A percentile compares a stretch with the other conserved stretches of the same genome.
These are phyloP conservation scores for Helleia helle DNA, from an alignment of 2,888 invertebrate genomes.

Conservation along the genomic window DNA sequence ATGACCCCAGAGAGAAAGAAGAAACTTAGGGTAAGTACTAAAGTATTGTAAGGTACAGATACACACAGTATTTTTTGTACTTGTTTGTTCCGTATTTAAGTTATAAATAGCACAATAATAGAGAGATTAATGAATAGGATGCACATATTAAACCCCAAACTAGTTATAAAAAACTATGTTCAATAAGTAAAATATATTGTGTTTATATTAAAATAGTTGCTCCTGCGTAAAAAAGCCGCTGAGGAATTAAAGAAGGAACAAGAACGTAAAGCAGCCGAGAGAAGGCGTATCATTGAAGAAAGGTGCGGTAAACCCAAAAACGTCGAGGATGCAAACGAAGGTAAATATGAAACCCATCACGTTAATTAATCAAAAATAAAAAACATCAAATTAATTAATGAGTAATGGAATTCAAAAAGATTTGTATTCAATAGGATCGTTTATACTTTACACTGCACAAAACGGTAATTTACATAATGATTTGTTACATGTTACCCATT, in stretches of 20 bases:
- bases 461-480: constrained; percentile 26
- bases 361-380: no score
- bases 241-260: constrained; percentile 99
- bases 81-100: no score
- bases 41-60: no score
- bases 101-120: no score
- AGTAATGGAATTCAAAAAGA: constrained; percentile 7
- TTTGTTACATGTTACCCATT: constrained; percentile 30
- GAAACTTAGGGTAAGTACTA: constrained; percentile 98
- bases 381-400: constrained; percentile 12
- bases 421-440: constrained; percentile 13
- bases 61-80: no score
- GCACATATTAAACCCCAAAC: constrained; percentile 3
- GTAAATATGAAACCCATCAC: constrained; percentile 62
- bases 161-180: background rate
- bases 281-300: constrained; percentile 97
- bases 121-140: no score
- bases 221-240: constrained; percentile 99
- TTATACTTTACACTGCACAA: constrained; percentile 32
- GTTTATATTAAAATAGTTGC: constrained; percentile 77
- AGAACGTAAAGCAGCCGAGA: constrained; percentile 98
- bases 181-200: background rate
- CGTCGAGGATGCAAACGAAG: constrained; percentile 94
- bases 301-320: constrained; percentile 94
- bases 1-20: constrained; percentile 99